phyloP scores from a whole-genome alignment of 2,797 vertebrate species.

The Cossypha caffra region DNA sequence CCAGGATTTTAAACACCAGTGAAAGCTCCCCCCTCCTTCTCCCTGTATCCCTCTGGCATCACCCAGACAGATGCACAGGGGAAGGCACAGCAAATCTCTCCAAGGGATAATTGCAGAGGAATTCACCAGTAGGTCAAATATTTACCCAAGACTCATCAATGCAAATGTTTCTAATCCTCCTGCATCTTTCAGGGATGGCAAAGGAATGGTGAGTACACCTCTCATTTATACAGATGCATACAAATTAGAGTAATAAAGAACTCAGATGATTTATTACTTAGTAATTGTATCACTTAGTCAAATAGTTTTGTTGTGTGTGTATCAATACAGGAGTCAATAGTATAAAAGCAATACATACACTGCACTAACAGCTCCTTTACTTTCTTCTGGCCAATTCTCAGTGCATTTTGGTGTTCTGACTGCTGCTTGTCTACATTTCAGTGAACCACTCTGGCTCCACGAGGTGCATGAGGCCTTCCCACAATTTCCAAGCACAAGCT shows the following conservation, averaged over 20 bases:
- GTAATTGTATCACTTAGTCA: background rate
- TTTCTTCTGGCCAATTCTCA: background rate
- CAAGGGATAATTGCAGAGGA: background rate
- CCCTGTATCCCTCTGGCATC: background rate
- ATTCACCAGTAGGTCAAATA: constrained; percentile 16
- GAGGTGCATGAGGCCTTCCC: background rate
- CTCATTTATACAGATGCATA: background rate
- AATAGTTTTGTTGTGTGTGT: background rate
- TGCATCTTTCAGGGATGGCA: background rate
- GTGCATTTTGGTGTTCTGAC: background rate
- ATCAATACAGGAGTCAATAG: background rate
- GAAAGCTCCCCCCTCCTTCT: background rate
- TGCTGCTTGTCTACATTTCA: background rate
- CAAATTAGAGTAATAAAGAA: background rate
- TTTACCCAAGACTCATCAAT: constrained; percentile 44
- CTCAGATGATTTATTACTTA: background rate
- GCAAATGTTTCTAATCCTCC: constrained; percentile 42
- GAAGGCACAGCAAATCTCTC: background rate
- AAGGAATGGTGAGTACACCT: background rate
- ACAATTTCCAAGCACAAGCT: background rate
- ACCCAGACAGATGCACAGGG: background rate
- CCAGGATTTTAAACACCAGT: background rate
- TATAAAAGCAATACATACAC: background rate
- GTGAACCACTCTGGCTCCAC: background rate
- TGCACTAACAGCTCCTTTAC: background rate